Evolutionary conservation across 2,113 vertebrate genomes (phyloP), one percentile per base, ranked within the genome.

Genomic region (Leucoraja erinaceus): DNA sequence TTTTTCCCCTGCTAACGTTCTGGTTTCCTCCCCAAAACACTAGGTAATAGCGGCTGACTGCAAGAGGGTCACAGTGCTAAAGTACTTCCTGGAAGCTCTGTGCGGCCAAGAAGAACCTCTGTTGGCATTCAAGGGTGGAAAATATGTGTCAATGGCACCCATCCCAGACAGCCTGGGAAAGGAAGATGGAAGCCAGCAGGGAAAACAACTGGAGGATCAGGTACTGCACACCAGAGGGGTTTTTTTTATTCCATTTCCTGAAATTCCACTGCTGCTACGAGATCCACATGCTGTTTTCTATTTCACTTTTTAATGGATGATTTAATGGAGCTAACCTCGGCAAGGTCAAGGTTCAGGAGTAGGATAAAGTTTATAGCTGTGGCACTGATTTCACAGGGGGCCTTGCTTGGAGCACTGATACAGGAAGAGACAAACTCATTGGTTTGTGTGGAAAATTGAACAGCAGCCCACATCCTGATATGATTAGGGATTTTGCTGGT

Each of bases 11-110:
- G 94, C 94, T 96, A 95, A 93, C 94, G 94, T 93, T 90, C 93
- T 94, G 93, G 93, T 92, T 38, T 68, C 91, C 94, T 77, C 84
- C 81, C 95, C 74, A 28, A 91, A 72, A 94, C 95, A 72, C 93
- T 96, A 99, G 98, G 97, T 97, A 95, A 98, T 98, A 95, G 98
- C 98, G 94, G 98, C 98, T 70, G 98, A 99, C 96, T 99, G 98
- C 96, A 99, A 99, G 96, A 97, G 98, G 96, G 98, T 99, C 95
- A 99, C 98, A 56, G 98, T 99, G 94, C 97, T 99, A 95, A 99
- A 99, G 97, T 99, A 99, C 97, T 99, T 99, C 96, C 97, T 99
- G 96, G 98, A 99, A 97, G 98, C 98, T 94, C 97, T 99, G 96
- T 99, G 98, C 96, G 98, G 98, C 96, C 98, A 99, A 96, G 98